Evolutionary conservation across 2,888 invertebrate species (phyloP).

Genomic region (Sarcophaga rosellei): DNA sequence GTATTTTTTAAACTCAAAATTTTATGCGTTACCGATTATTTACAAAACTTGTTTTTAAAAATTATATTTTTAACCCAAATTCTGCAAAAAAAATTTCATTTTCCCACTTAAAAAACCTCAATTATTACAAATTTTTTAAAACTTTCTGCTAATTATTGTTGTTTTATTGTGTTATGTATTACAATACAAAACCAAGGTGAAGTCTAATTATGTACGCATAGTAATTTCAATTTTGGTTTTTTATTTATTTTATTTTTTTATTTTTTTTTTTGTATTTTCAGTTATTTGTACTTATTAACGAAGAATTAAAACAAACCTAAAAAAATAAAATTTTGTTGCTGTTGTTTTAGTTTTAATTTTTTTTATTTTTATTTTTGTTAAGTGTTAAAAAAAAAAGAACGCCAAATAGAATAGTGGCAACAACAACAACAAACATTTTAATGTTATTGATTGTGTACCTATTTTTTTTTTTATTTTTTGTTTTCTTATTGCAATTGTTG

Average conservation of each 20-base stretch:
- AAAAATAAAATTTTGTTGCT: background rate
- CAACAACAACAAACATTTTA: too few species aligned
- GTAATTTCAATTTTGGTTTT: background rate
- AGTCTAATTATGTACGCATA: constrained; percentile 62
- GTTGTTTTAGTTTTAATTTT: background rate
- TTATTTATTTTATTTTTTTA: background rate
- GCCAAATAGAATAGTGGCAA: background rate
- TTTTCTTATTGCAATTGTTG: background rate
- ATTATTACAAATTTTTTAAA: constrained; percentile 11
- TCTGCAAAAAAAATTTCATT: too few species aligned
- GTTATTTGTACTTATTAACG: constrained; percentile 55
- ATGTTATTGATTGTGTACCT: background rate
- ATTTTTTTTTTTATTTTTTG: background rate
- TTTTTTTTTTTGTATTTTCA: constrained; percentile 22
- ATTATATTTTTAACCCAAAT: too few species aligned
- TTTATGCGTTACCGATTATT: too few species aligned
- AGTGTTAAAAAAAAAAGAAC: background rate
- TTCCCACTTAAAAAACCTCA: too few species aligned
- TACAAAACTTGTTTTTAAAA: too few species aligned
- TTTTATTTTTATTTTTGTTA: background rate
- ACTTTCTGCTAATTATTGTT: constrained; percentile 28
- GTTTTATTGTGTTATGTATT: constrained; percentile 3
- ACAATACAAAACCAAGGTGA: constrained; percentile 67
- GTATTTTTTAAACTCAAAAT: too few species aligned
- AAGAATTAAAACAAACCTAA: background rate